Conservation (phyloP, 2,888 invertebrate species). For the Caenorhabditis sp. region DNA sequence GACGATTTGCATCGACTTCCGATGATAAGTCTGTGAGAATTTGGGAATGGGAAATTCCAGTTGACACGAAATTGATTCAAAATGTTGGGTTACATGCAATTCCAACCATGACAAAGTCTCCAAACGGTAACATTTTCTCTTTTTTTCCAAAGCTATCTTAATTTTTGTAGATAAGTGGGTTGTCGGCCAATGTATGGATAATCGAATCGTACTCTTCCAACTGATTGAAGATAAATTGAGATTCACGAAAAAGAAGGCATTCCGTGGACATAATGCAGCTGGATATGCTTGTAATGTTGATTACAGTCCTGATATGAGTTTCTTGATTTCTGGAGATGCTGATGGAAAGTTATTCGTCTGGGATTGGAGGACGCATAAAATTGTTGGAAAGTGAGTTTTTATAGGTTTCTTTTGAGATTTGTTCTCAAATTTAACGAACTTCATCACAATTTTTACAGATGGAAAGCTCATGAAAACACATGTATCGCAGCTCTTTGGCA, state of each 20-base stretch:
- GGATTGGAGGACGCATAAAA: conserved; percentile 99
- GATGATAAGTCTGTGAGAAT: conserved; percentile 98
- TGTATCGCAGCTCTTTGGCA: conserved; percentile 94
- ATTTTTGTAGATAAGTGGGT: conserved; percentile 84
- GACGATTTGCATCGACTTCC: conserved; percentile 96
- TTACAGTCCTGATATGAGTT: conserved; percentile 98
- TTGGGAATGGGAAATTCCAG: conserved; percentile 92
- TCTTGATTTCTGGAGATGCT: conserved; percentile 95
- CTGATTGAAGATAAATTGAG: conserved; percentile 91
- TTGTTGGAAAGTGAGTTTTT: conserved; percentile 80
- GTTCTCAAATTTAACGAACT: no score
- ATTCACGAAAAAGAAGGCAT: conserved; percentile 95
- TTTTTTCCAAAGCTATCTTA: not conserved
- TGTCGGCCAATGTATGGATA: conserved; percentile 98
- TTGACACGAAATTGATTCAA: conserved; percentile 99
- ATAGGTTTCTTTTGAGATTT: not conserved
- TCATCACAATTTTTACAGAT: conserved; percentile 75
- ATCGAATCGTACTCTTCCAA: conserved; percentile 96
- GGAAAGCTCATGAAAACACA: conserved; percentile 98
- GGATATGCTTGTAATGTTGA: conserved; percentile 97
- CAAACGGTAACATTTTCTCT: conserved; percentile 78
- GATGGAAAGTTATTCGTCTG: conserved; percentile 98
- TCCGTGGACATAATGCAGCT: conserved; percentile 97
- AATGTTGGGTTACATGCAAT: conserved; percentile 99
- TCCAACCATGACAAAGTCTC: conserved; percentile 92